Evolutionary conservation across 2,113 vertebrate genomes (phyloP).

Genomic region (Erythrocercus mccallii): DNA sequence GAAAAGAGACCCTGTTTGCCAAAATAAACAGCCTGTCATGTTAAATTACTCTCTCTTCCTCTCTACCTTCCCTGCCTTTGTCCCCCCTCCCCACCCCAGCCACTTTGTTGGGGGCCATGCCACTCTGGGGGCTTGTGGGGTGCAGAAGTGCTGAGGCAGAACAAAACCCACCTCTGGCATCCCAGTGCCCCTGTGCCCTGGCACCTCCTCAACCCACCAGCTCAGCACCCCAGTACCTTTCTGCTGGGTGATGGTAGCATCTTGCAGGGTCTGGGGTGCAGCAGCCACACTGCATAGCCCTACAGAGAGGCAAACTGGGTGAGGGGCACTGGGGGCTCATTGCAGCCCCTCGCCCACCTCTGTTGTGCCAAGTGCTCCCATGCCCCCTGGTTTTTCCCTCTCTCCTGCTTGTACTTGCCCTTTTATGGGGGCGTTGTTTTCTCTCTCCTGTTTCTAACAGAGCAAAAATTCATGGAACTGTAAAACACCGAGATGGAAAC

Average conservation of each 20-base stretch:
- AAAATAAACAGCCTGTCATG: constrained; percentile 83
- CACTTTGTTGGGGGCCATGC: not conserved
- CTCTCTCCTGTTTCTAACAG: not conserved
- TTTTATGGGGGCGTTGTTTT: not conserved
- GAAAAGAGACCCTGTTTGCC: constrained; percentile 74
- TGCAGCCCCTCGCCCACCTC: rapidly evolving
- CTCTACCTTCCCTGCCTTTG: constrained; percentile 18
- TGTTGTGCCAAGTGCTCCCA: not conserved
- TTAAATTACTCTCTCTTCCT: constrained; percentile 68
- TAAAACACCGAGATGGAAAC: not conserved
- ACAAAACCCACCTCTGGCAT: not conserved
- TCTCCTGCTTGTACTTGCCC: not conserved
- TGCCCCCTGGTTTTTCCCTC: rapidly evolving
- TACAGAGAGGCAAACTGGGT: not conserved
- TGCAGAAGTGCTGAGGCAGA: not conserved
- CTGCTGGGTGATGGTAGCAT: constrained; percentile 56
- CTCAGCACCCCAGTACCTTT: not conserved
- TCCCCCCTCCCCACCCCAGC: not conserved
- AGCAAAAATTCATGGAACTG: not conserved
- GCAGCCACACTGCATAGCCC: constrained; percentile 47
- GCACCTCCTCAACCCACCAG: constrained; percentile 6
- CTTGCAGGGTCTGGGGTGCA: constrained; percentile 68
- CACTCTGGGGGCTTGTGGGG: not conserved
- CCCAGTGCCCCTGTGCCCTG: not conserved
- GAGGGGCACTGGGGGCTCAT: rapidly evolving